Evolutionary conservation across 2,888 invertebrate genomes (phyloP), one percentile per base, ranked within the genome.

Genomic region (Rhimphoctona megacephalus): DNA sequence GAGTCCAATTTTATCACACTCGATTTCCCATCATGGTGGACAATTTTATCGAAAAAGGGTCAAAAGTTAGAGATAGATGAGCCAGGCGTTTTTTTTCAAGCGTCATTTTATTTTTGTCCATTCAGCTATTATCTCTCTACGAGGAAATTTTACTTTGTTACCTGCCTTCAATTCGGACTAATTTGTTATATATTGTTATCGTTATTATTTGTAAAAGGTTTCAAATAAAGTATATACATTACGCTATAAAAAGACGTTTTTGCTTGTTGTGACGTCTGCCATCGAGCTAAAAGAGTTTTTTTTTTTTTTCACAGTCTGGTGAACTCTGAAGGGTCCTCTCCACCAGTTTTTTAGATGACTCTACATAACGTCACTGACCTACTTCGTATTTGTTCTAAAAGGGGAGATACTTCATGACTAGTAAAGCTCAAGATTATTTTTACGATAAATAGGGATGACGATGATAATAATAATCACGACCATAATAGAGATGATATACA

Each of bases 291-390:
- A 67, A 67, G n/a, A 22, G 1, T n/a, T 61, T 61, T 61, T 14
- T 67, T n/a, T 61, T 61, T 61, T 14, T 67, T 39, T 67, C 66
- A 67, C 66, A 67, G 66, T 67, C 66, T 67, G 22, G 66, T n/a
- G 66, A 67, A 67, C 39, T 66, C 66, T n/a, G 39, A 52, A 52
- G 77, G 14, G 39, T n/a, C 22, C 67, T 67, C 52, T 67, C 52
- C 36, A 66, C 36, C 77, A 36, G 67, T 67, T 78, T 78, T 22
- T 17, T 67, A 49, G 25, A 78, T 52, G 25, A 52, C 52, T 52
- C n/a, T 66, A 9, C 39, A 39, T 11, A 67, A n/a, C 36, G 39
- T 67, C 66, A 67, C 9, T 67, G 66, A 67, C 66, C 66, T 67
- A 67, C 39, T 67, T 67, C 5, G 30, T 39, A 5, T n/a, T 66